Percentiles rank a stretch among this genome's conserved stretches.
These are phyloP conservation scores for Drosophila baimaii DNA, from an alignment of 1,140 invertebrate genomes.

Conservation along the genomic window DNA sequence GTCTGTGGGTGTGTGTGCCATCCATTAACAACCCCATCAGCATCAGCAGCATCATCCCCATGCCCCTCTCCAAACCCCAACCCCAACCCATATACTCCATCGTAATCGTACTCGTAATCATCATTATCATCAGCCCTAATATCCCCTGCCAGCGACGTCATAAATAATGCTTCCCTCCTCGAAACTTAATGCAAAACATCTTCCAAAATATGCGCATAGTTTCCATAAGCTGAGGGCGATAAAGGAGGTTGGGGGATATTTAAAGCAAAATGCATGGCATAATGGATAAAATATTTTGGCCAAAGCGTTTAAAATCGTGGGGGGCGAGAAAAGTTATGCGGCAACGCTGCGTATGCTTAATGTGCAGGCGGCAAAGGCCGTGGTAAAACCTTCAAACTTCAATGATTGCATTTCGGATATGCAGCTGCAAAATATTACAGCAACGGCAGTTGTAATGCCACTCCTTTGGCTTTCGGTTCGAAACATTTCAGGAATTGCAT, in stretches of 20 bases:
- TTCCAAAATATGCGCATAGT: constrained; percentile 52
- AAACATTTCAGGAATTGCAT: constrained; percentile 32
- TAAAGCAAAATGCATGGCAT: constrained; percentile 40
- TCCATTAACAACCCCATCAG: constrained; percentile 40
- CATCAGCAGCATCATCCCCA: background rate
- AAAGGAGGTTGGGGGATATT: background rate
- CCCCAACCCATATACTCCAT: background rate
- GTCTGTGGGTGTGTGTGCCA: constrained; percentile 20
- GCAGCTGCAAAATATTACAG: constrained; percentile 19
- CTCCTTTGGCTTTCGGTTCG: background rate
- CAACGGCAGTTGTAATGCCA: too few relatives aligned
- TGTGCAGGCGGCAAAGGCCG: constrained; percentile 3
- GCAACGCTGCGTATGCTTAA: constrained; percentile 35
- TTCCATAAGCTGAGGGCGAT: constrained; percentile 2
- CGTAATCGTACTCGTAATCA: constrained; percentile 18
- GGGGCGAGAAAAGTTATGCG: constrained; percentile 34
- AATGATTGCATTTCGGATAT: constrained; percentile 35
- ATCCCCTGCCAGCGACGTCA: constrained; percentile 41
- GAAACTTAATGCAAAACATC: constrained; percentile 51
- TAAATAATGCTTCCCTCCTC: constrained; percentile 38
- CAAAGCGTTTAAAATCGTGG: constrained; percentile 26
- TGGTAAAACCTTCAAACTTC: constrained; percentile 11
- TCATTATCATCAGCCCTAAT: constrained; percentile 47
- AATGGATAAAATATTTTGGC: constrained; percentile 44
- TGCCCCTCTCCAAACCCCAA: background rate